Evolutionary conservation across 2,888 invertebrate species (phyloP).

Genomic region (Ceratothoa steindachneri): DNA sequence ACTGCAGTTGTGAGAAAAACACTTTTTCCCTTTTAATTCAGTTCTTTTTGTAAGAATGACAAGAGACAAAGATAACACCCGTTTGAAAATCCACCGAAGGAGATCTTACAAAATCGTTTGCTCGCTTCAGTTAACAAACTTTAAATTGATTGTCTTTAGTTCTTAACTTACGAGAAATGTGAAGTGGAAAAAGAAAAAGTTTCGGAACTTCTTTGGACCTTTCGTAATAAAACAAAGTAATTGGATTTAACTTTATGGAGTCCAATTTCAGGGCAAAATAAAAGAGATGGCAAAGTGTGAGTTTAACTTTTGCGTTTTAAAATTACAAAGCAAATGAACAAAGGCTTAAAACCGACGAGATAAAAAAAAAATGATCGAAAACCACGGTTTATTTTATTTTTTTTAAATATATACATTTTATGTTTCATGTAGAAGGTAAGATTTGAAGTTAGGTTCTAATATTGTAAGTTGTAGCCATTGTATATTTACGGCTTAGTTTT

Average conservation of each 20-base stretch:
- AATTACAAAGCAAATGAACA: neutral
- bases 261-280: neutral
- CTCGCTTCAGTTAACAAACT: constrained; percentile 26
- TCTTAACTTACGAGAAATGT: constrained; percentile 40
- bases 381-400: too few species aligned
- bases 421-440: neutral
- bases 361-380: too few species aligned
- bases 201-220: constrained; percentile 25
- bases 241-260: constrained; percentile 39
- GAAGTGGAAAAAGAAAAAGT: constrained; percentile 29
- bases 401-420: neutral
- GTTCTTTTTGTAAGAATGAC: neutral
- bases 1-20: too few species aligned
- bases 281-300: neutral
- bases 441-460: neutral
- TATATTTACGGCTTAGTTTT: too few species aligned
- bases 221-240: constrained; percentile 40
- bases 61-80: neutral
- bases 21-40: neutral
- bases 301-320: neutral
- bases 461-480: neutral
- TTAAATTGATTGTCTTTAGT: constrained; percentile 42
- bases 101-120: neutral
- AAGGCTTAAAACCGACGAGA: too few species aligned
- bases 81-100: neutral